Base-by-base conservation (phyloP, 2,888 invertebrate genomes). In the Drosophila trichaetosa region DNA sequence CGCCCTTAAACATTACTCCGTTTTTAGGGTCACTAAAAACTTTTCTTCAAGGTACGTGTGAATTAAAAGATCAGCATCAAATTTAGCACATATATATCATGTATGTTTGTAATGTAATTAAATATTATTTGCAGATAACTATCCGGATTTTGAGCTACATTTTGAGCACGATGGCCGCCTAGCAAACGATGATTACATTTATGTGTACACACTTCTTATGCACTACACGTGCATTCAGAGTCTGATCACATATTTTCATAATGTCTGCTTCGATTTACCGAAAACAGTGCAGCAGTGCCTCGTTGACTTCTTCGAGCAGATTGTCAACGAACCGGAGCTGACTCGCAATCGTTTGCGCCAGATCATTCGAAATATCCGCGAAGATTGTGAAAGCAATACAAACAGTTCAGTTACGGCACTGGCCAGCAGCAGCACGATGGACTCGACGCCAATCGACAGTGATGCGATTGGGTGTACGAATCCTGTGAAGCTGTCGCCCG, bases 191-290 rank as follows among this genome's bases (percentile, higher is more conserved):
- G 93, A 93, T 57, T 92, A 92, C 61, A 59, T 93, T 6, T 93
- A 91, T 63, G 83, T 91, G 1, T 93, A 92, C 68, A 92, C 93
- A 0, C 65, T 93, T 7, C 70, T 93, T 0, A 73, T 93, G 61
- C 93, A 93, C 69, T 93, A 90, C 71, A 88, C 90, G 6, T 93
- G 93, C 64, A 90, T 93, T 0, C 89, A 88, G 71, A 71, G 73
- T 64, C 89, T 91, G 0, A 83, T 88, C 29, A 76, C 79, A 38
- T 79, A 80, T 57, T 92, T 92, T 49, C 93, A 93, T 59, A 82
- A 81, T 58, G 85, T 90, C 7, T 93, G 93, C 63, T 79, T 90
- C 42, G 79, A 73, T n/a, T 77, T 93, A 4, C 76, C 90, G 1
- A 86, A 88, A 27, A 36, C 24, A 4, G 72, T 83, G 2, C 93